Base-by-base conservation (phyloP, 1,140 invertebrate species). In the Drosophila pseudoananassae region DNA sequence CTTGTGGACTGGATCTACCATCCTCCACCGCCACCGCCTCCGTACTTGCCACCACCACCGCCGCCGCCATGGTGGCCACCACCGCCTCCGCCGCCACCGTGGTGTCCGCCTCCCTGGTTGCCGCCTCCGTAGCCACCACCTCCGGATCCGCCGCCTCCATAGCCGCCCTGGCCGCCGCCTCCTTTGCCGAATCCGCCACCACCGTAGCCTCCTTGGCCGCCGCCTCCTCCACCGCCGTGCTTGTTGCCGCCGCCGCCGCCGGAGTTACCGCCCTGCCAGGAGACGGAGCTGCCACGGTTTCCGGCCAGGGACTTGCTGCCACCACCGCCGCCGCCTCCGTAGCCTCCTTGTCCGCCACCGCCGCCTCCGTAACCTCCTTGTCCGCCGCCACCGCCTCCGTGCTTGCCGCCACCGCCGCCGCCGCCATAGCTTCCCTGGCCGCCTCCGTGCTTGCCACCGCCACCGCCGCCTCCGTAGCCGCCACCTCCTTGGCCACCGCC, bases 301-400 rank as follows among this genome's bases (percentile, higher is more conserved):
- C 77, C 77, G 49, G 77, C 77, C 46, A 80, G 25, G 17, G 77
- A 80, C 14, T 65, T 80, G 55, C 78, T 64, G 29, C 70, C 73
- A 33, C 72, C 68, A 27, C 57, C 71, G 12, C 33, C 33, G 65
- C 77, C 77, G 15, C 43, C 43, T 46, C 43, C 43, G n/a, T 69
- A 52, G n/a, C n/a, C n/a, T n/a, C n/a, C 49, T 43, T 43, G 38
- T n/a, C 38, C 38, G 4, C 69, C 69, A 20, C 57, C 53, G n/a
- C 65, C 57, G 27, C 49, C 46, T 27, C 57, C 61, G 23, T 53
- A 49, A 7, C 59, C 65, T 45, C 54, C 56, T 6, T 46, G 47
- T 3, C 43, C 31, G 23, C 43, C 31, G 12, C 57, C 50, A 15
- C 43, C 43, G 43, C 43, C 43, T 17, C 43, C 43, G 7, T 46